Evolutionary conservation across 2,113 vertebrate genomes (phyloP).

Genomic region (Sebastes fasciatus): DNA sequence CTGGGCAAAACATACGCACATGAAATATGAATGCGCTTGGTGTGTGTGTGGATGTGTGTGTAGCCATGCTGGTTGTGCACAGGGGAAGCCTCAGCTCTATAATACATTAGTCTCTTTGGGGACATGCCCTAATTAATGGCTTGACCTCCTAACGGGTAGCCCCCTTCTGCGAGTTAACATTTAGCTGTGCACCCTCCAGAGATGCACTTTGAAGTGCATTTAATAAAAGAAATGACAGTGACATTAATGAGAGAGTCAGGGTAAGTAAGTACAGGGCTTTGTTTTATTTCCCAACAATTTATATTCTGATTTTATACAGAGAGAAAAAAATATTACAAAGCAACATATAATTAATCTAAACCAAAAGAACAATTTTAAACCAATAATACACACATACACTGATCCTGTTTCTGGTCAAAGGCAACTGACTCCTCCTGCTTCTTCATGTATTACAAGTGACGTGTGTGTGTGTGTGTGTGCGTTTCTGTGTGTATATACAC

Average conservation of each 20-base stretch:
- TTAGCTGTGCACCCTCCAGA: constrained; percentile 78
- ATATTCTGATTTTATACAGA: constrained; percentile 76
- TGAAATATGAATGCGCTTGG: constrained; percentile 70
- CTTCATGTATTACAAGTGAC: constrained; percentile 40
- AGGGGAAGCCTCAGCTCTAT: constrained; percentile 72
- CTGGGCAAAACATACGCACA: constrained; percentile 62
- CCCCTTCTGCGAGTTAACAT: constrained; percentile 84
- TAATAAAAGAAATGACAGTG: constrained; percentile 72
- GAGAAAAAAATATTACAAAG: constrained; percentile 61
- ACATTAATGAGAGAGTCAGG: constrained; percentile 74
- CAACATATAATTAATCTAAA: constrained; percentile 70
- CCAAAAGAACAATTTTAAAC: constrained; percentile 61
- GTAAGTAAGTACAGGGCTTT: constrained; percentile 65
- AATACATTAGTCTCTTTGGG: constrained; percentile 78
- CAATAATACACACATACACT: constrained; percentile 54
- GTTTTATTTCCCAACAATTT: constrained; percentile 81
- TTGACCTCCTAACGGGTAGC: constrained; percentile 80
- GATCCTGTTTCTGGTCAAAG: constrained; percentile 59
- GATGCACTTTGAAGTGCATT: constrained; percentile 71
- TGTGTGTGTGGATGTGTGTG: constrained; percentile 40
- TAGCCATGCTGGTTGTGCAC: constrained; percentile 62
- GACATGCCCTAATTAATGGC: constrained; percentile 84
- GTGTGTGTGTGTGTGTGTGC: constrained; percentile 5
- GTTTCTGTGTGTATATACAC: constrained; percentile 14
- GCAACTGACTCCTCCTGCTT: constrained; percentile 49